Base-by-base conservation (phyloP, 2,797 vertebrate species). In the Poecilia picta region DNA sequence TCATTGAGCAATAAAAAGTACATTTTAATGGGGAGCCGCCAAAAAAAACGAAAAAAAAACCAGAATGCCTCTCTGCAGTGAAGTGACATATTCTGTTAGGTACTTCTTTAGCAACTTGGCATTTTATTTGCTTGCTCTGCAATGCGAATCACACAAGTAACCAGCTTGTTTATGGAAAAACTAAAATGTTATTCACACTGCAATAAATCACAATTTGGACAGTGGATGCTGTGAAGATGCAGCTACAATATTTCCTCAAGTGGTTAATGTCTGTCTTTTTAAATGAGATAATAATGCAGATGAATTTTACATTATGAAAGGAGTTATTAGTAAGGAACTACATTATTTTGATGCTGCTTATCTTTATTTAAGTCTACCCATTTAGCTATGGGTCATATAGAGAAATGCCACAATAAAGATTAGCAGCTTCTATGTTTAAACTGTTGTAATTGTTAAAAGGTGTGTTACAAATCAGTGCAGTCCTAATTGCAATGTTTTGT, bases 131-230 rank as follows among this genome's bases (percentile, higher is more conserved):
- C 76, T 71, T 55, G 33, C 62, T 43, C 13, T 25, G 72, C 64
- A 43, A 39, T 78, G 72, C 62, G 72, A 72, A 77, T 73, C n/a
- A 71, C 51, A 71, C 4, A 36, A 59, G 72, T 74, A 59, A 57
- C 53, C 72, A 51, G 73, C 74, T 70, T 10, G 70, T 47, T 71
- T 81, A 72, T 81, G 74, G 66, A 81, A 72, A 76, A 72, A 73
- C 43, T 53, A 66, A 31, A 76, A 81, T 76, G 71, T 73, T 62
- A 66, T 66, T 10, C 55, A 73, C 28, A 33, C 16, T 36, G 64
- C 62, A 68, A 80, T 71, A 81, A 76, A 73, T 81, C 55, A 73
- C 53, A 73, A 43, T 73, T 71, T 41, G 4, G 45, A 73, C 79
- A 75, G 74, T 36, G 31, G 23, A 53, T 36, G 25, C 28, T 59